Evolutionary conservation across 2,113 vertebrate species (phyloP).

Genomic region (Rana temporaria): DNA sequence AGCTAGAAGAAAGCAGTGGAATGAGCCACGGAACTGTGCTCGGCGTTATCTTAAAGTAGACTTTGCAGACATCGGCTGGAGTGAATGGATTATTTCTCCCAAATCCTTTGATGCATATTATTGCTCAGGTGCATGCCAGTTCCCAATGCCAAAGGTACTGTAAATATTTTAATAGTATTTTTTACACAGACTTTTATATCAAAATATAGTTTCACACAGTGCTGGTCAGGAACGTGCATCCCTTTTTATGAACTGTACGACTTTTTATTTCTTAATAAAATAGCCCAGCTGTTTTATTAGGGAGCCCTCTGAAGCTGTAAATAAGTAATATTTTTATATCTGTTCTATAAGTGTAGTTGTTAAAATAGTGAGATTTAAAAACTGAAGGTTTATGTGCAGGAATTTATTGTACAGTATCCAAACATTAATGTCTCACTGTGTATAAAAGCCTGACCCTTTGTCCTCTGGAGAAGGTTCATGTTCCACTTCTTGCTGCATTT

Average conservation of each 20-base stretch:
- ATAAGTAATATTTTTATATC: slow-evolving; percentile 35
- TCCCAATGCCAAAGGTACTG: slow-evolving; percentile 95
- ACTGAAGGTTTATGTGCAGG: slow-evolving; percentile 14
- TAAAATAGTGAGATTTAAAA: slow-evolving; percentile 56
- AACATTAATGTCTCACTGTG: slow-evolving; percentile 44
- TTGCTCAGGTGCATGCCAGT: slow-evolving; percentile 96
- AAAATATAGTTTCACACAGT: not conserved
- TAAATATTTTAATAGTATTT: slow-evolving; percentile 41
- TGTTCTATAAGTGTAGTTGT: slow-evolving; percentile 14
- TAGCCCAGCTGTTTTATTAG: slow-evolving; percentile 50
- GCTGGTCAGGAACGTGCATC: slow-evolving; percentile 6
- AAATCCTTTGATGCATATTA: slow-evolving; percentile 96
- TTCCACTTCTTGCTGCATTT: slow-evolving; percentile 37
- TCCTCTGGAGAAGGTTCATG: slow-evolving; percentile 36
- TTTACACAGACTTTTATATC: slow-evolving; percentile 46
- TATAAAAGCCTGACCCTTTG: slow-evolving; percentile 48
- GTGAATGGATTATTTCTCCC: slow-evolving; percentile 97
- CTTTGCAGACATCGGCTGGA: slow-evolving; percentile 98
- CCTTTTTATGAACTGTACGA: not conserved
- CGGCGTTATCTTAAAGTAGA: slow-evolving; percentile 95
- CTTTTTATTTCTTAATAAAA: slow-evolving; percentile 41
- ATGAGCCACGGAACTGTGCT: slow-evolving; percentile 85
- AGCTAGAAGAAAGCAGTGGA: slow-evolving; percentile 92
- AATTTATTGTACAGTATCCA: slow-evolving; percentile 59
- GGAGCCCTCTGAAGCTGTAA: not conserved